Conservation (phyloP, 2,797 vertebrate species). For the Selene dorsalis region DNA sequence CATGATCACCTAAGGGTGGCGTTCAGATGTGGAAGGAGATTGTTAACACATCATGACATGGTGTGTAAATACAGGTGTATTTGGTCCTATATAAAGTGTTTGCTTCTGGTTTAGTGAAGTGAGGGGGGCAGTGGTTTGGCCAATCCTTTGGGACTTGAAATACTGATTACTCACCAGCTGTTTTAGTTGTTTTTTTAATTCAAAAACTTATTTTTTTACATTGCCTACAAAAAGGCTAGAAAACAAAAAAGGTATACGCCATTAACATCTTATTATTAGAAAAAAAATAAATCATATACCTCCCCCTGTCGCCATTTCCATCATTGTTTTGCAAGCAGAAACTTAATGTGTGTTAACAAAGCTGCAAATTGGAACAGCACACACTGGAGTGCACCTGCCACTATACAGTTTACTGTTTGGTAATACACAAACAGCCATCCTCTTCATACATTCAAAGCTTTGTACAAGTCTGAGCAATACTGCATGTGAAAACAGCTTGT, state of each 20-base stretch:
- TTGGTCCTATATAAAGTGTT: background rate
- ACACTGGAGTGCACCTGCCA: too few relatives aligned
- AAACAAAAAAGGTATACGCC: background rate
- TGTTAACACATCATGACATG: background rate
- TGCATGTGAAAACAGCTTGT: background rate
- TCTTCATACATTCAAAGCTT: background rate
- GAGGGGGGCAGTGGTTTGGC: background rate
- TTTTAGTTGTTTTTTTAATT: background rate
- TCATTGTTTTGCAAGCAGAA: too few relatives aligned
- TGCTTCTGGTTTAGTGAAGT: background rate
- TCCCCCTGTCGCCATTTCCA: background rate
- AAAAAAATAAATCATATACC: background rate
- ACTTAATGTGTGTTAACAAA: too few relatives aligned
- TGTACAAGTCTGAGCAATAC: background rate
- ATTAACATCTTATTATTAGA: background rate
- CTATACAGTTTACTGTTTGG: background rate
- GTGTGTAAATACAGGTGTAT: too few relatives aligned
- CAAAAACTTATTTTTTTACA: background rate
- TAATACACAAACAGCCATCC: background rate
- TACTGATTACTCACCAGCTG: background rate
- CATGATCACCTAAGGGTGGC: conserved; percentile 90
- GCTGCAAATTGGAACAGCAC: too few relatives aligned
- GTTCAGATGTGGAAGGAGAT: background rate
- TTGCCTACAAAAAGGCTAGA: background rate
- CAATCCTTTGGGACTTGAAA: background rate